These are phyloP conservation scores for Heptranchias perlo DNA, from an alignment of 2,113 vertebrate species.

Conservation along the genomic window DNA sequence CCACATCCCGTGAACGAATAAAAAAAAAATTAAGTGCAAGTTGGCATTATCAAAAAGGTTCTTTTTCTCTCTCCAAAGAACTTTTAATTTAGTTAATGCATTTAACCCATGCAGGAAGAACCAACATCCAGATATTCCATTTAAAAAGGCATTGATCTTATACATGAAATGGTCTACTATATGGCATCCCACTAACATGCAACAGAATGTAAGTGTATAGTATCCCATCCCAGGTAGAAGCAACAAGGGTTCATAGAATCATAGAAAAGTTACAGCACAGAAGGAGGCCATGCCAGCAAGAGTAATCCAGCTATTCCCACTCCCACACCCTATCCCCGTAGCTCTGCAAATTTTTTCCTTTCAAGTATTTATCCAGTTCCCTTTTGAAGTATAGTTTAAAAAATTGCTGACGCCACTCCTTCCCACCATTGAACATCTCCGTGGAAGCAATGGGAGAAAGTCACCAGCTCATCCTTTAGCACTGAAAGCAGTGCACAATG, in stretches of 20 bases:
- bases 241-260: neutral
- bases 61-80: neutral
- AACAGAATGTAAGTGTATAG: neutral
- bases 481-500: neutral
- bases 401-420: neutral
- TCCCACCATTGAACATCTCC: no score
- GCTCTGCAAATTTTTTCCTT: no score
- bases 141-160: neutral
- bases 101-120: neutral
- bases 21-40: neutral
- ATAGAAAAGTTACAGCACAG: no score
- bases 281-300: no score
- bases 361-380: no score
- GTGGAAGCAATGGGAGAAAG: neutral
- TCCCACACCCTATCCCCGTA: no score
- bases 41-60: neutral
- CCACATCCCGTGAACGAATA: no score
- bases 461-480: neutral
- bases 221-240: neutral
- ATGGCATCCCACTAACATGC: neutral
- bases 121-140: neutral
- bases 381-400: neutral
- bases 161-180: neutral
- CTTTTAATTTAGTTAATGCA: neutral
- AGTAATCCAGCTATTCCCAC: no score